A percentile compares a stretch with the other conserved stretches of the same genome.
Evolutionary conservation across 2,113 vertebrate genomes (phyloP).

Genomic region (Myotis brandtii): DNA sequence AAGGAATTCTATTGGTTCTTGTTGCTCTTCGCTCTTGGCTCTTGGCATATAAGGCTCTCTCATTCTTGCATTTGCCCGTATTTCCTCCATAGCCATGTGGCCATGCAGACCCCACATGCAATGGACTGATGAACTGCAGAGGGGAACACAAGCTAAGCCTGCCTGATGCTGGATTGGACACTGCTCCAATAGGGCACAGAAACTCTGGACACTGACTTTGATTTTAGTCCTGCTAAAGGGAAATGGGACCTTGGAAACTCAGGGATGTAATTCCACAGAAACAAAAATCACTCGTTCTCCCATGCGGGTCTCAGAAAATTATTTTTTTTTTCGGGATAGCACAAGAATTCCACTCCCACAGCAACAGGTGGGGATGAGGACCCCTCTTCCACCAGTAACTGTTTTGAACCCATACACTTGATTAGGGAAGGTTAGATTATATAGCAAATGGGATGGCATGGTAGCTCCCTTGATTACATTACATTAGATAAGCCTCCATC

Average conservation of each 20-base stretch:
- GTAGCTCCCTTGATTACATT: not conserved
- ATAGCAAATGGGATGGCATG: not conserved
- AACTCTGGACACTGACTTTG: not conserved
- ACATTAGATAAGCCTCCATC: not conserved
- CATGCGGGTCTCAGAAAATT: not conserved
- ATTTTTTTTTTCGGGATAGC: not conserved
- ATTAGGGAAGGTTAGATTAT: not conserved
- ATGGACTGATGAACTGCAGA: not conserved
- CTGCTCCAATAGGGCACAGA: not conserved
- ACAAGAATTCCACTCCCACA: not conserved
- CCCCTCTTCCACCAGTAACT: accelerated
- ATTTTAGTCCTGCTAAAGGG: not conserved
- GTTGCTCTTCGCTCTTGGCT: not conserved
- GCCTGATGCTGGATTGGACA: not conserved
- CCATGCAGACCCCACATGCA: not conserved
- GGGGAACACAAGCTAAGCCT: not conserved
- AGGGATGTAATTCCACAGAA: not conserved
- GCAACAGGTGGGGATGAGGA: not conserved
- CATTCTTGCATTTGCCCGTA: not conserved
- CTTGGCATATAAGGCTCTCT: not conserved
- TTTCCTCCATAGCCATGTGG: not conserved
- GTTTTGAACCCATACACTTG: not conserved
- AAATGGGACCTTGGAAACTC: not conserved
- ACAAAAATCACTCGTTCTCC: not conserved
- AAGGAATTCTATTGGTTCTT: not conserved